Evolutionary conservation across 2,888 invertebrate species (phyloP).

Genomic region (Orthonychiurus folsomi): DNA sequence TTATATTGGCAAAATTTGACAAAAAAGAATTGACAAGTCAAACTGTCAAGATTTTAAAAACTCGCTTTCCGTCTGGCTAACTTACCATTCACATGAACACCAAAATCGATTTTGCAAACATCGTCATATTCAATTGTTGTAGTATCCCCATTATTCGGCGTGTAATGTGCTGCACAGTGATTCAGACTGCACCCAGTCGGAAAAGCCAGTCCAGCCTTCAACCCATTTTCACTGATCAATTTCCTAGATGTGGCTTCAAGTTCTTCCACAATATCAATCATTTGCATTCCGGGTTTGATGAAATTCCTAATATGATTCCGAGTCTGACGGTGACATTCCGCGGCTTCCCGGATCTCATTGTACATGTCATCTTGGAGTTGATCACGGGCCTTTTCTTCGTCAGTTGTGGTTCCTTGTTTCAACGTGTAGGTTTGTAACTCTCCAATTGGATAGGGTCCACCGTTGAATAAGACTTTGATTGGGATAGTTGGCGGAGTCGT

Average conservation of each 20-base stretch:
- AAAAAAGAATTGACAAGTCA: neutral
- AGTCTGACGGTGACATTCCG: conserved; percentile 95
- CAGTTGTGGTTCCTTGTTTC: conserved; percentile 56
- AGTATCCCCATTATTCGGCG: conserved; percentile 94
- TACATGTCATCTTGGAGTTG: conserved; percentile 85
- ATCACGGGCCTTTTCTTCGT: conserved; percentile 78
- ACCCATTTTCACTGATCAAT: conserved; percentile 86
- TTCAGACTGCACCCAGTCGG: conserved; percentile 94
- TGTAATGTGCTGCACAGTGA: conserved; percentile 98
- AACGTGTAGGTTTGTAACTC: conserved; percentile 48
- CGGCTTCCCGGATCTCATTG: conserved; percentile 87
- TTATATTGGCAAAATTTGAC: neutral
- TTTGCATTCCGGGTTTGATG: conserved; percentile 97
- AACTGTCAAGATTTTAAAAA: conserved; percentile 4
- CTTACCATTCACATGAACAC: conserved; percentile 88
- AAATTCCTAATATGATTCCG: conserved; percentile 81
- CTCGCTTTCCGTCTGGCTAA: neutral
- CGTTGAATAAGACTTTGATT: conserved; percentile 64
- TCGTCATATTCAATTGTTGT: conserved; percentile 92
- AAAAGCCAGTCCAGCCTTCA: conserved; percentile 88
- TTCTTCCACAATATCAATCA: conserved; percentile 97
- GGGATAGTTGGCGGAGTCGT: conserved; percentile 63
- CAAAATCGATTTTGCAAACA: conserved; percentile 98
- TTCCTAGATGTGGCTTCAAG: conserved; percentile 83
- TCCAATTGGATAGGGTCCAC: conserved; percentile 14